Percentiles rank a stretch among this genome's conserved stretches.
phyloP scores from a whole-genome alignment of 2,888 invertebrate genomes.

The Drosophila setosimentum region DNA sequence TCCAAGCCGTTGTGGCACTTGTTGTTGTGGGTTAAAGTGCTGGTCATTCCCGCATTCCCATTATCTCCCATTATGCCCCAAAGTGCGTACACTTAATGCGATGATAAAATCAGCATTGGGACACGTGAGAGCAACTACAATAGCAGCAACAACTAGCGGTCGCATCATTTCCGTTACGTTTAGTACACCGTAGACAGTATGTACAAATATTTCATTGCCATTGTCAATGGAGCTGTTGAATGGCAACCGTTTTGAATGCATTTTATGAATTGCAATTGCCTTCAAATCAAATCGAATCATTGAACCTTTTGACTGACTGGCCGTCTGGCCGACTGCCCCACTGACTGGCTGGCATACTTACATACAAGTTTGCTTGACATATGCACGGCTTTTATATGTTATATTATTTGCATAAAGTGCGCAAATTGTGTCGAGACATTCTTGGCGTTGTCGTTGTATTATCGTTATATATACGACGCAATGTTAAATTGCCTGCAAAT shows the following conservation, averaged over 20 bases:
- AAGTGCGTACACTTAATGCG: constrained; percentile 58
- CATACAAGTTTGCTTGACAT: constrained; percentile 54
- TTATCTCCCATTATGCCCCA: constrained; percentile 6
- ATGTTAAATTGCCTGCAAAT: constrained; percentile 44
- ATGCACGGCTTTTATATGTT: constrained; percentile 33
- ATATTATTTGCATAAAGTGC: constrained; percentile 63
- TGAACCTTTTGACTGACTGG: constrained; percentile 55
- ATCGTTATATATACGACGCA: not conserved
- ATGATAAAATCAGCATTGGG: constrained; percentile 52
- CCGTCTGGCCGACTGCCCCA: constrained; percentile 26
- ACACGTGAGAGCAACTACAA: constrained; percentile 57
- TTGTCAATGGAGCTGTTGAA: constrained; percentile 63
- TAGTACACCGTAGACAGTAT: constrained; percentile 21
- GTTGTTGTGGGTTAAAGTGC: constrained; percentile 29
- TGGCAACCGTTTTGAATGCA: constrained; percentile 64
- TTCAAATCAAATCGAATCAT: constrained; percentile 60
- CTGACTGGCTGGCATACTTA: constrained; percentile 24
- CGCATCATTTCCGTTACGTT: constrained; percentile 57
- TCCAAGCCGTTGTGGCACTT: constrained; percentile 6
- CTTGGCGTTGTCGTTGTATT: constrained; percentile 8
- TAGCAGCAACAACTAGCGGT: constrained; percentile 17
- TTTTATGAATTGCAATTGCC: constrained; percentile 59
- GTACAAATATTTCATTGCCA: constrained; percentile 66
- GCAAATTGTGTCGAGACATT: constrained; percentile 44
- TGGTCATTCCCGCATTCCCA: constrained; percentile 3